A percentile compares a stretch with the other conserved stretches of the same genome.
Evolutionary conservation across 2,888 invertebrate genomes (phyloP).

Genomic region (Phoenoteleia sp.): DNA sequence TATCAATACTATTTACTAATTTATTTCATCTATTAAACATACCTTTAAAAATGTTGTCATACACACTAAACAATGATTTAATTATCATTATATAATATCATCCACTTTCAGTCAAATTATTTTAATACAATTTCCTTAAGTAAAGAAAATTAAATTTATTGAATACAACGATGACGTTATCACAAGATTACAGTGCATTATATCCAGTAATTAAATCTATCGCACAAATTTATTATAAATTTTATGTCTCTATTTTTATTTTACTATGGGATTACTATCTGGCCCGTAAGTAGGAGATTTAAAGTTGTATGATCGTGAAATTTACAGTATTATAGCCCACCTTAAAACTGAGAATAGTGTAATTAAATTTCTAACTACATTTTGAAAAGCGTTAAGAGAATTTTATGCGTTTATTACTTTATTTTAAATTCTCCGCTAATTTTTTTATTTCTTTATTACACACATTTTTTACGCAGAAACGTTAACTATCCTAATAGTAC

Average conservation of each 20-base stretch:
- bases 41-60: too few species aligned
- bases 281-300: constrained; percentile 8
- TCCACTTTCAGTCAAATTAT: too few species aligned
- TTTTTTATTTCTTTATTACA: constrained; percentile 7
- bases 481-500: too few species aligned
- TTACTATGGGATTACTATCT: background rate
- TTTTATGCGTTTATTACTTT: constrained; percentile 35
- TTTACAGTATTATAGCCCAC: constrained; percentile 50
- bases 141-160: background rate
- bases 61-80: too few species aligned
- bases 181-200: background rate
- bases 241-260: constrained; percentile 1
- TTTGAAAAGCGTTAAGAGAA: constrained; percentile 19
- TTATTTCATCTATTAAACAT: too few species aligned
- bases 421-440: constrained; percentile 10
- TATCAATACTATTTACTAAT: too few species aligned
- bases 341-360: constrained; percentile 45
- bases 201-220: background rate
- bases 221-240: background rate
- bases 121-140: too few species aligned
- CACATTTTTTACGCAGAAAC: too few species aligned
- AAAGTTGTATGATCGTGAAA: constrained; percentile 33
- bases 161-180: background rate
- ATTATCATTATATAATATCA: too few species aligned
- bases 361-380: constrained; percentile 52